Conservation (phyloP, 2,797 vertebrate species). For the Cyclopterus lumpus region DNA sequence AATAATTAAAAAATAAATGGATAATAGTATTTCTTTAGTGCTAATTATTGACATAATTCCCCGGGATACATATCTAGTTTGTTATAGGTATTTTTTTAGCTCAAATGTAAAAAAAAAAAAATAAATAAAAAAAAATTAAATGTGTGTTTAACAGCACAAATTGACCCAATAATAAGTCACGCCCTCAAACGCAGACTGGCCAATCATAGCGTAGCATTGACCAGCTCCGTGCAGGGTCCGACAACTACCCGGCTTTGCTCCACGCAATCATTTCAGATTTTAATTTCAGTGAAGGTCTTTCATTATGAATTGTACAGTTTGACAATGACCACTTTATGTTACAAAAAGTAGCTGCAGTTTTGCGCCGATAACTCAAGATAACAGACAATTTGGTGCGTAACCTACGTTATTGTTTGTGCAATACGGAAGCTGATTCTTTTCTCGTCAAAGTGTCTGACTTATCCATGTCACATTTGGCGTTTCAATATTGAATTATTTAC, state of each 20-base stretch:
- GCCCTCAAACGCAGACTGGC: not conserved
- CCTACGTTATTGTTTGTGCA: not conserved
- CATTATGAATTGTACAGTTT: not conserved
- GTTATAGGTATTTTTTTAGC: too few relatives aligned
- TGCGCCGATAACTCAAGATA: not conserved
- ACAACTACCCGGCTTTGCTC: too few relatives aligned
- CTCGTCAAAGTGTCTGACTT: not conserved
- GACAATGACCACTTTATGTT: not conserved
- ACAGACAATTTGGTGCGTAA: not conserved
- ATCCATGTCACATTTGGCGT: slow-evolving; percentile 7
- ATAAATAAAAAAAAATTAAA: too few relatives aligned
- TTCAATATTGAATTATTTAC: slow-evolving; percentile 33
- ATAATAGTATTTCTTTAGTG: not conserved
- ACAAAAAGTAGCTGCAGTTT: too few relatives aligned
- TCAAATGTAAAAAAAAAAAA: too few relatives aligned
- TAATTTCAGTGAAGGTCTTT: not conserved
- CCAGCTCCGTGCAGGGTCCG: too few relatives aligned
- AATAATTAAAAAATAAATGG: not conserved
- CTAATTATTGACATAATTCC: too few relatives aligned
- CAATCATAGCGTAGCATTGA: not conserved
- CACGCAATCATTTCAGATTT: not conserved
- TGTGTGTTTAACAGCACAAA: too few relatives aligned
- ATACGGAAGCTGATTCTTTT: not conserved
- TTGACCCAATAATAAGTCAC: not conserved
- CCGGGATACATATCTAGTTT: too few relatives aligned